Evolutionary conservation across 2,797 vertebrate species (phyloP), one percentile per base, ranked within the genome.

Genomic region (Rhodeus uyekii): DNA sequence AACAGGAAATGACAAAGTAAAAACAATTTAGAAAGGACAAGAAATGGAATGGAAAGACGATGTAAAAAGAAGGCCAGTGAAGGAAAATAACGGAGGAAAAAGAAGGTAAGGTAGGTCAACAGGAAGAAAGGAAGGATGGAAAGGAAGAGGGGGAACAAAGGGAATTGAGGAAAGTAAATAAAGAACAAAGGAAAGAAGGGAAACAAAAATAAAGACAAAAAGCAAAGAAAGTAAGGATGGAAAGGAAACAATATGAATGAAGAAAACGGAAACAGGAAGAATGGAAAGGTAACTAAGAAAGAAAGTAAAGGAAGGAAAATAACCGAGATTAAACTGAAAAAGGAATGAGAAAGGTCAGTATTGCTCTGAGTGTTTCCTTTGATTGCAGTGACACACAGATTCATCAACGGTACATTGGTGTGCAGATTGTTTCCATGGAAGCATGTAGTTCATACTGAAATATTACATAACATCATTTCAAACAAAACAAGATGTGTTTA

Each of bases 401-500:
- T 82, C 7, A 29, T 55, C 46, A 64, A 29, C 32, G 5, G 38
- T 71, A 29, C 24, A n/a, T 27, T 24, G 42, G 61, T 44, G 50
- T 58, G 39, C 24, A 18, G 65, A 78, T 10, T 42, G 44, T 42
- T 61, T 58, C 1, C 2, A 61, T 69, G 27, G 13, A 67, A 24
- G 12, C 29, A 79, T 44, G 34, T 36, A 46, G 38, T 60, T 61
- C 24, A 76, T 44, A 32, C 6, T 27, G n/a, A 61, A 76, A 76
- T 12, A 61, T 39, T 48, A 64, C 60, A 77, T 42, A 55, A 38
- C 27, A n/a, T 69, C 10, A 67, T 53, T 67, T 60, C 22, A 46
- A 63, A 63, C 58, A 8, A 19, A 73, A 72, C 38, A 80, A 64
- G 60, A 77, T 36, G 58, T 48, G 53, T 76, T 13, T 16, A 61